Evolutionary conservation across 2,888 invertebrate genomes (phyloP), one percentile per base, ranked within the genome.

Genomic region (Sinopyrophorus schimmeli): DNA sequence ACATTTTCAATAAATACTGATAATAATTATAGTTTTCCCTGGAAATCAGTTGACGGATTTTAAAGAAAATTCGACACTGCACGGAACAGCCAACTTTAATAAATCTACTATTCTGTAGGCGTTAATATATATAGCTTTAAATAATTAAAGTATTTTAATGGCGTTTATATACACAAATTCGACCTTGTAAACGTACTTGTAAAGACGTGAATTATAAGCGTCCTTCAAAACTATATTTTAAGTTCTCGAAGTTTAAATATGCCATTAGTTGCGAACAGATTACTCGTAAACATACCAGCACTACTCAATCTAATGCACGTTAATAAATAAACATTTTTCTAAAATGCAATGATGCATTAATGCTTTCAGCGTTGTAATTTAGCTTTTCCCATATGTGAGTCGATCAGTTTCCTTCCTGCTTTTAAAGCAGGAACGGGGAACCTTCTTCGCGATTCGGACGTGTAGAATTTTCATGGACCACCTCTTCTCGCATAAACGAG

Each of bases 401-500:
- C 10, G 32, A 21, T 41, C 31, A 24, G 5, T 41, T 24, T 41
- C 12, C 23, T 12, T 31, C 18, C 7, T 5, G 9, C 21, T 21
- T 20, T 18, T 24, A 24, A 16, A 42, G 21, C 10, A 35, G 9
- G 11, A 23, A 35, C 9, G 21, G 2, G 23, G 7, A 12, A 23
- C 11, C n/a, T n/a, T n/a, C 7, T 28, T 26, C 14, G 20, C 20
- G 51, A 26, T 44, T 21, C 18, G 40, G 20, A 41, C 31, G 32
- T 31, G 26, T 7, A 17, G 30, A 41, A 14, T 41, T 41, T 41
- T 41, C 20, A 41, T 32, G 11, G 15, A 21, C 30, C 31, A 31
- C 20, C 34, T 27, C n/a, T n/a, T n/a, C 34, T 34, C 26, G 43
- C 11, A 35, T 34, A 47, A 47, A 27, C 48, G 50, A 52, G 47